Base-by-base conservation (phyloP, 2,888 invertebrate genomes). In the Xestia sexstrigata region DNA sequence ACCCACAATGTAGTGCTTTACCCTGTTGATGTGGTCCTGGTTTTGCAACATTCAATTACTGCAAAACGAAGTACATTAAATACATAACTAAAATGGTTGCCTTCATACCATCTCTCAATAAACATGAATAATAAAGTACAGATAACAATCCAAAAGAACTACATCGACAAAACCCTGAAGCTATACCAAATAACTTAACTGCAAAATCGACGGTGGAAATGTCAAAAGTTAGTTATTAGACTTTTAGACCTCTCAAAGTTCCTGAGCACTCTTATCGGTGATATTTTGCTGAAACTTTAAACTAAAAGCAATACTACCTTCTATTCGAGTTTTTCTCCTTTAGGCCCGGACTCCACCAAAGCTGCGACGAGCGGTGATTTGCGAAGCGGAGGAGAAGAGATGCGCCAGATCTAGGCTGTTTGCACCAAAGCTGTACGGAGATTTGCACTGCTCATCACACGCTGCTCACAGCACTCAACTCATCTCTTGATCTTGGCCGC, bases 231-330 rank as follows among this genome's bases (percentile, higher is more conserved):
- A 42, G n/a, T 47, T 82, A 81, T 82, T 84, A 80, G 81, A 80
- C 74, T 67, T 70, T 79, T 78, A 76, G 68, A 70, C 68, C 49
- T 73, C 74, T 69, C 67, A 49, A 78, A 88, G 72, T 88, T 85
- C 7, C 65, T 42, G 75, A 87, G 69, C 78, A 76, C 83, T 87
- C 88, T 89, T 89, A 91, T 89, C 91, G 84, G 79, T 90, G 92
- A 91, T 86, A 84, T 86, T 86, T 81, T 66, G 66, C 47, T 91
- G 92, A 79, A 88, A 88, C 70, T 84, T 81, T 91, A 91, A 93
- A 93, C 92, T 89, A 89, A 93, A 93, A 91, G 91, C 90, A 91
- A 92, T 91, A 93, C 87, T 89, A 89, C 84, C 87, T 89, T 86
- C 87, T 88, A 83, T 79, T 84, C 80, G 82, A 92, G 91, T 83